Conservation (phyloP, 2,113 vertebrate genomes). For the Prietella phreatophila region DNA sequence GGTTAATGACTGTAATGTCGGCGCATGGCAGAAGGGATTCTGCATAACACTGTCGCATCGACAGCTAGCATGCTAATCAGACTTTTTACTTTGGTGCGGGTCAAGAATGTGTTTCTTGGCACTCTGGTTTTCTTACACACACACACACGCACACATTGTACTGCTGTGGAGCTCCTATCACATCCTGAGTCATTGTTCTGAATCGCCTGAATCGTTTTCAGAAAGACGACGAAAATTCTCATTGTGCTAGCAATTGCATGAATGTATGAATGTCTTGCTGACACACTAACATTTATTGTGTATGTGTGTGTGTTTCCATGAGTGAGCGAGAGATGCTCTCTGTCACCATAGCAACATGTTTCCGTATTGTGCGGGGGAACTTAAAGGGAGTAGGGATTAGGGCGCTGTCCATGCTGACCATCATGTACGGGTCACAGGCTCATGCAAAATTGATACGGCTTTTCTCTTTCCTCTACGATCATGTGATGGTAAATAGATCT, state of each 20-base stretch:
- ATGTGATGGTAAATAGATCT: not conserved
- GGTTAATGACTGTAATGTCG: conserved; percentile 17
- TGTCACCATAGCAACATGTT: conserved; percentile 70
- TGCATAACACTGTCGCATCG: not conserved
- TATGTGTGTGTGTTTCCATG: conserved; percentile 49
- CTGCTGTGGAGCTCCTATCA: not conserved
- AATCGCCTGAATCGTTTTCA: not conserved
- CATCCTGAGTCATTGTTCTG: conserved; percentile 1
- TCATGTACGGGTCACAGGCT: conserved; percentile 33
- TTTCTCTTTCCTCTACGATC: not conserved
- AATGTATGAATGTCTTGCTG: not conserved
- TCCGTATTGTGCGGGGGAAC: conserved; percentile 37
- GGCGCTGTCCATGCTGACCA: conserved; percentile 35
- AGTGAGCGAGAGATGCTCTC: conserved; percentile 51
- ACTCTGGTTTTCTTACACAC: not conserved
- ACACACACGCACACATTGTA: not conserved
- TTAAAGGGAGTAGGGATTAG: conserved; percentile 43
- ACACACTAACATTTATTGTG: conserved; percentile 38
- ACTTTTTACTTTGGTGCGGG: not conserved
- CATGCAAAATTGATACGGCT: conserved; percentile 36
- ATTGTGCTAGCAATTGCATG: not conserved
- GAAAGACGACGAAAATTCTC: not conserved
- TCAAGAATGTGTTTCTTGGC: not conserved
- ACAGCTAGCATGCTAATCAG: not conserved
- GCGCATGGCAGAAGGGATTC: not conserved